A percentile compares a stretch with the other conserved stretches of the same genome.
Evolutionary conservation across 2,888 invertebrate genomes (phyloP).

Genomic region (Erebia aethiops): DNA sequence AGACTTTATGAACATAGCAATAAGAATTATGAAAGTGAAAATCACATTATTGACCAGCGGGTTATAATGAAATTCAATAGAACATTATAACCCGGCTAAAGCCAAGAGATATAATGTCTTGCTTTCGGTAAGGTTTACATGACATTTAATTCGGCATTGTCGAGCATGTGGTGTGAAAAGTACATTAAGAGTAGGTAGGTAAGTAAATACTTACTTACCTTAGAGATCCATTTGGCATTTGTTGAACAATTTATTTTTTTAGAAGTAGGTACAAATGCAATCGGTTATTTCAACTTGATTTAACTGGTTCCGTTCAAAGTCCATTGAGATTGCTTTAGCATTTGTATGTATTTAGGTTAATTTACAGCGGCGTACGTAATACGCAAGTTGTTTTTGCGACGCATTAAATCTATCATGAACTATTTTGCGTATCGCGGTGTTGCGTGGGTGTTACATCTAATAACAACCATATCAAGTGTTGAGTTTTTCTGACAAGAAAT

Average conservation of each 20-base stretch:
- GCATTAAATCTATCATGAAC: constrained; percentile 3
- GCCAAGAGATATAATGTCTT: too few relatives aligned
- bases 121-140: too few relatives aligned
- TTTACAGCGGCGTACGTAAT: constrained; percentile 18
- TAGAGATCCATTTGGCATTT: not conserved
- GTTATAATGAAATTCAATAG: too few relatives aligned
- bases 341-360: constrained; percentile 20
- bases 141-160: too few relatives aligned
- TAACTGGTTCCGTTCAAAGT: constrained; percentile 18
- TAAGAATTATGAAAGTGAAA: too few relatives aligned
- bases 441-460: not conserved
- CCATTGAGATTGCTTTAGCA: constrained; percentile 13
- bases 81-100: too few relatives aligned
- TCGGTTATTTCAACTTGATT: constrained; percentile 7
- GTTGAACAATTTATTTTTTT: not conserved
- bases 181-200: not conserved
- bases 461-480: too few relatives aligned
- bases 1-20: too few relatives aligned
- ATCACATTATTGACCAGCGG: too few relatives aligned
- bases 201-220: too few relatives aligned
- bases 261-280: not conserved
- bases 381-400: constrained; percentile 21
- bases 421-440: not conserved
- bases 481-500: too few relatives aligned
- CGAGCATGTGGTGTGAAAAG: too few relatives aligned